These are phyloP conservation scores for Xanthorhoe spadicearia DNA, from an alignment of 2,888 invertebrate species.

Conservation along the genomic window DNA sequence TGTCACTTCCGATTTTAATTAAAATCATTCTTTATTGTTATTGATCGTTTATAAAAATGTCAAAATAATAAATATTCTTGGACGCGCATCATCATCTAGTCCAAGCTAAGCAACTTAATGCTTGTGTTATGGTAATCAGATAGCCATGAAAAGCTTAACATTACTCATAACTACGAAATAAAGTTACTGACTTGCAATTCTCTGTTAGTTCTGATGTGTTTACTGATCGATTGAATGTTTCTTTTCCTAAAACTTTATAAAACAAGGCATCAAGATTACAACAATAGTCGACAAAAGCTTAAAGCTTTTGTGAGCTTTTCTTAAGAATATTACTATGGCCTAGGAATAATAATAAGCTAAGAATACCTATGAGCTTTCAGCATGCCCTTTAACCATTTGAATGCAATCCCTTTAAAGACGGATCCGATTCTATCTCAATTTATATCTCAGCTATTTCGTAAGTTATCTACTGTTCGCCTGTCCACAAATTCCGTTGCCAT, in stretches of 20 bases:
- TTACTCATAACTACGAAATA: too few relatives aligned
- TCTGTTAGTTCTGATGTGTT: too few relatives aligned
- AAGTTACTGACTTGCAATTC: too few relatives aligned
- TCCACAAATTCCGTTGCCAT: slow-evolving; percentile 18
- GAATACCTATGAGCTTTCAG: slow-evolving; percentile 8
- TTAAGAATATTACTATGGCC: not conserved
- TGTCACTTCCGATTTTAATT: not conserved
- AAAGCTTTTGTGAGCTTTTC: not conserved
- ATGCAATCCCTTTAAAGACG: slow-evolving; percentile 27
- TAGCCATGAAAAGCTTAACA: too few relatives aligned
- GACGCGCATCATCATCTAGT: too few relatives aligned
- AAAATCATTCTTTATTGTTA: too few relatives aligned
- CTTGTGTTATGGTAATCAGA: too few relatives aligned
- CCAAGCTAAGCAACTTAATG: too few relatives aligned
- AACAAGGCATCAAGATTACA: not conserved
- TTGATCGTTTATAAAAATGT: too few relatives aligned
- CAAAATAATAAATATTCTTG: too few relatives aligned
- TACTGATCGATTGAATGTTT: too few relatives aligned
- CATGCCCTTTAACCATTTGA: slow-evolving; percentile 23
- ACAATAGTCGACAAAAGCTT: not conserved
- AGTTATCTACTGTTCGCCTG: slow-evolving; percentile 24
- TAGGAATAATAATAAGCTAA: not conserved
- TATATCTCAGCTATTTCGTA: slow-evolving; percentile 30
- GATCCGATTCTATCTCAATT: slow-evolving; percentile 36
- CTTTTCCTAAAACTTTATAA: too few relatives aligned